Base-by-base conservation (phyloP, 2,888 invertebrate genomes). In the Aphodius sticticus region DNA sequence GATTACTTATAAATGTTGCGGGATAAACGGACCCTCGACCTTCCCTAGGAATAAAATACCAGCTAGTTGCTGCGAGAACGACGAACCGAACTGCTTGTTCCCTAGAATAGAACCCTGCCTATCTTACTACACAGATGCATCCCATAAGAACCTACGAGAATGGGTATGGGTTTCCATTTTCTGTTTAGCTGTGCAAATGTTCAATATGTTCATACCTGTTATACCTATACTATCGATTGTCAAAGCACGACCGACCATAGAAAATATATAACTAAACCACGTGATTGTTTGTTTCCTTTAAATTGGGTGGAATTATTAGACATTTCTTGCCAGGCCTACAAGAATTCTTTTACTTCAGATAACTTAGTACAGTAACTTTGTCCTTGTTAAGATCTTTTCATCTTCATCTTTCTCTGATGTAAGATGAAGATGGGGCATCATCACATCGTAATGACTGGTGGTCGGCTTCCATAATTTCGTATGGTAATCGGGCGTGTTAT, bases 381-480 rank as follows among this genome's bases (percentile, higher is more conserved):
- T 26, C 26, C 26, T 26, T 26, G 26, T 26, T 26, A 26, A 26
- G 3, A 26, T 26, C 26, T 26, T 26, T 26, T 26, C 26, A 26
- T 26, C 26, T 26, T 26, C 26, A 26, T 26, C 26, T 26, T 3
- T 26, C 26, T 26, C 26, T 26, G 26, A 26, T 26, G 3, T 26
- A 3, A 26, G 26, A 26, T 26, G 26, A 26, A 26, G 26, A 26
- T 26, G 26, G 26, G 26, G 26, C 26, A 26, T 26, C 2, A 26
- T 26, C 26, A 26, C 53, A 53, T 69, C 53, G 78, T 84, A 84
- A 84, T 84, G 82, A 84, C 84, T 83, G 83, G 81, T 82, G 83
- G 26, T 53, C 53, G 83, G 82, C 83, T 83, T 81, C 83, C 83
- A 84, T 84, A 84, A 83, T 84, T 84, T 84, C 83, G 82, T 84